A percentile compares a stretch with the other conserved stretches of the same genome.
Evolutionary conservation across 2,797 vertebrate species (phyloP).

Genomic region (Pseudochirops cupreus): DNA sequence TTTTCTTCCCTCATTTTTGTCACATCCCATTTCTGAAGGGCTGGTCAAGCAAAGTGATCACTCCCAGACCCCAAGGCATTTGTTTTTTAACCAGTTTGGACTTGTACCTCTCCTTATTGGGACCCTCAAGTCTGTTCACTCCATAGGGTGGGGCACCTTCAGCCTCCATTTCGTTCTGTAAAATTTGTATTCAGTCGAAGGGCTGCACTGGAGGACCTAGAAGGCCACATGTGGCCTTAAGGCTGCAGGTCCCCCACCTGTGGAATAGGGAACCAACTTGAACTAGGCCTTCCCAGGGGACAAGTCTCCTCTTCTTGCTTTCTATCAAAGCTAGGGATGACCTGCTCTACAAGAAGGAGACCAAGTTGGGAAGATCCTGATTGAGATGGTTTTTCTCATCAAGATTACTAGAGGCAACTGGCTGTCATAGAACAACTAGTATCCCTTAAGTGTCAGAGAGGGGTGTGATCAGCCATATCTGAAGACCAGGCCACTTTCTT

Average conservation of each 20-base stretch:
- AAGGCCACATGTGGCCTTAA: too few species aligned
- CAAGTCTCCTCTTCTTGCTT: neutral
- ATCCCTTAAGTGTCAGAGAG: neutral
- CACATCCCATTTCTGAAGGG: neutral
- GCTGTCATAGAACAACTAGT: neutral
- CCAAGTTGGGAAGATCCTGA: neutral
- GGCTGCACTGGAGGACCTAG: too few species aligned
- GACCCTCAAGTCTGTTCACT: too few species aligned
- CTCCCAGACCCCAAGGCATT: neutral
- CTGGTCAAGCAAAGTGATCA: neutral
- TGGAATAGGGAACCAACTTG: too few species aligned
- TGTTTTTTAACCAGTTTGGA: neutral
- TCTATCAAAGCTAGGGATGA: neutral
- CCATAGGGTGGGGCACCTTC: too few species aligned
- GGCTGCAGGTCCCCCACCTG: too few species aligned
- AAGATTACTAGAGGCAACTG: neutral
- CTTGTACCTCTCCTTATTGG: too few species aligned
- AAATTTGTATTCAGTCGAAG: too few species aligned
- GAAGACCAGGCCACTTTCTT: neutral
- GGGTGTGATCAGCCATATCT: neutral
- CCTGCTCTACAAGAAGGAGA: neutral
- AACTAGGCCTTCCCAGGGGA: too few species aligned
- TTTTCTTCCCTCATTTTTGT: neutral
- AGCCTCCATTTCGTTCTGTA: too few species aligned
- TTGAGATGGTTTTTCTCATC: neutral